Evolutionary conservation across 1,140 invertebrate species (phyloP).

Genomic region (Brachionus koreanus): DNA sequence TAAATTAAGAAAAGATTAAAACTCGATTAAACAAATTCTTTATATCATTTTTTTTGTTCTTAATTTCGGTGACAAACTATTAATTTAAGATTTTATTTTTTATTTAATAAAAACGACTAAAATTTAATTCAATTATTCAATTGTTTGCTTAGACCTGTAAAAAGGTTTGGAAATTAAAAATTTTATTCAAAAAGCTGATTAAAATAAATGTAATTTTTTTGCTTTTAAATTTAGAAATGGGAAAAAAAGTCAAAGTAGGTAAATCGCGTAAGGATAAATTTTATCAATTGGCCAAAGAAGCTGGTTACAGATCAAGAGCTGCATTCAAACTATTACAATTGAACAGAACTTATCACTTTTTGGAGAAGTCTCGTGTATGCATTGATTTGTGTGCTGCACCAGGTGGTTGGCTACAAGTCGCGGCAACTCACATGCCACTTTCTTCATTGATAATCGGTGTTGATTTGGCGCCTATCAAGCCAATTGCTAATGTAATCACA

Average conservation of each 20-base stretch:
- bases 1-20: constrained; percentile 42
- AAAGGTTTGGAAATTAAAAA: background rate
- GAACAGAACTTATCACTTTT: constrained; percentile 93
- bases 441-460: constrained; percentile 90
- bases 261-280: constrained; percentile 96
- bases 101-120: background rate
- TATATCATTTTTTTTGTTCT: background rate
- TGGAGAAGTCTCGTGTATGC: constrained; percentile 89
- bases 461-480: constrained; percentile 91
- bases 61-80: constrained; percentile 9
- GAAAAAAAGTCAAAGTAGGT: constrained; percentile 92
- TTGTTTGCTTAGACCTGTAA: background rate
- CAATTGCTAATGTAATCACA: constrained; percentile 81
- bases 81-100: constrained; percentile 2
- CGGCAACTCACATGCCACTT: constrained; percentile 92
- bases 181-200: background rate
- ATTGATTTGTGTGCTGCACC: constrained; percentile 98
- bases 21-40: background rate
- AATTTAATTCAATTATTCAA: background rate
- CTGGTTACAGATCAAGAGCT: constrained; percentile 89
- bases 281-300: constrained; percentile 97
- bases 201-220: background rate
- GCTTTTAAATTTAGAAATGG: constrained; percentile 66
- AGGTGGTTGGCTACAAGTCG: constrained; percentile 99
- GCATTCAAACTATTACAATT: constrained; percentile 97